Base-by-base conservation (phyloP, 2,113 vertebrate species). In the Rhinolophus ferrumequinum region DNA sequence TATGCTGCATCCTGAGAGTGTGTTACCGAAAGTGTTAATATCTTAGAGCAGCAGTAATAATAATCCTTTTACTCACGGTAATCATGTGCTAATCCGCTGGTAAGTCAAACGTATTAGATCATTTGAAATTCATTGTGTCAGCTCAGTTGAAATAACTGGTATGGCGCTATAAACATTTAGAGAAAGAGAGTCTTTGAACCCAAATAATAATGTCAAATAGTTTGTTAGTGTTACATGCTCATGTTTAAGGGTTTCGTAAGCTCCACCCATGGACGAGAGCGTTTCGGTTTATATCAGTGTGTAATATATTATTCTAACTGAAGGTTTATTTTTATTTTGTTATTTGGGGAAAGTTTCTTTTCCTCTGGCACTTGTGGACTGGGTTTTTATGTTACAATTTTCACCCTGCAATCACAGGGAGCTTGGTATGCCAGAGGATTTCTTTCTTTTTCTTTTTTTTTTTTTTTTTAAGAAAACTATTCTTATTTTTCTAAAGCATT, bases 61-160 rank as follows among this genome's bases (percentile, higher is more conserved):
- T 98, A 98, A 98, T 98, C 95, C 97, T 98, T 98, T 98, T 98
- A 96, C 97, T 98, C 93, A 83, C 96, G 86, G 83, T 98, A 98
- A 99, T 98, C 97, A 98, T 97, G 98, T 98, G 98, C 98, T 99
- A 98, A 98, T 98, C 98, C 98, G 21, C 97, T 98, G 97, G 98
- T 98, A 98, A 98, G 95, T 98, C 97, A 97, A 79, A 98, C 97
- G 97, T 97, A 98, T 98, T 98, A 98, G 97, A 97, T 98, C 96
- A 97, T 98, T 98, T 98, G 88, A 98, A 98, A 98, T 97, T 98
- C 97, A 98, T 98, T 98, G 97, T 98, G 98, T 98, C 97, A 98
- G 95, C 96, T 98, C 96, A 98, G 96, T 94, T 0, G 24, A 98
- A 98, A 96, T 98, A 98, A 98, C 98, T 98, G 93, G 86, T 72